Conservation (phyloP, 2,797 vertebrate species). For the Neosalanx taihuensis region DNA sequence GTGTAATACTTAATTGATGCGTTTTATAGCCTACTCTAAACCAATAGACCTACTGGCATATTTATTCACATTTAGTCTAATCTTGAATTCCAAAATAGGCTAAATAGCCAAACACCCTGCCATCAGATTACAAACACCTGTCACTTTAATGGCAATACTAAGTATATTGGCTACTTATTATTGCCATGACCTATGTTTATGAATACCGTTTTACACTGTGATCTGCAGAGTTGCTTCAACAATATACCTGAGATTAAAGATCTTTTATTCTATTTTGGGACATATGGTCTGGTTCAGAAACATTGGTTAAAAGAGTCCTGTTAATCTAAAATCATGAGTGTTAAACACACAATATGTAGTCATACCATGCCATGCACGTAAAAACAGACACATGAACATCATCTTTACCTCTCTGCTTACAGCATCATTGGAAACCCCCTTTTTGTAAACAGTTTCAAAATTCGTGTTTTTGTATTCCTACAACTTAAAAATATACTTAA, state of each 20-base stretch:
- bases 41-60: no score
- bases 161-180: no score
- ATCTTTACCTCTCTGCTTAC: background rate
- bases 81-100: no score
- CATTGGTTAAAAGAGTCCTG: background rate
- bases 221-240: background rate
- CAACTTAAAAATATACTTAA: slow-evolving; percentile 16
- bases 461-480: background rate
- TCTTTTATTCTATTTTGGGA: background rate
- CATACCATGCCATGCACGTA: background rate
- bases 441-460: background rate
- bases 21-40: no score
- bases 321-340: background rate
- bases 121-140: no score
- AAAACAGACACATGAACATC: background rate
- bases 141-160: no score
- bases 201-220: no score
- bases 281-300: background rate
- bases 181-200: no score
- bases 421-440: background rate
- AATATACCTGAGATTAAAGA: background rate
- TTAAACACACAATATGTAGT: background rate
- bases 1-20: no score
- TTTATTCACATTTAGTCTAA: no score
- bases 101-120: no score